Conservation (phyloP, 1,140 invertebrate genomes). For the Diabrotica virgifera region DNA sequence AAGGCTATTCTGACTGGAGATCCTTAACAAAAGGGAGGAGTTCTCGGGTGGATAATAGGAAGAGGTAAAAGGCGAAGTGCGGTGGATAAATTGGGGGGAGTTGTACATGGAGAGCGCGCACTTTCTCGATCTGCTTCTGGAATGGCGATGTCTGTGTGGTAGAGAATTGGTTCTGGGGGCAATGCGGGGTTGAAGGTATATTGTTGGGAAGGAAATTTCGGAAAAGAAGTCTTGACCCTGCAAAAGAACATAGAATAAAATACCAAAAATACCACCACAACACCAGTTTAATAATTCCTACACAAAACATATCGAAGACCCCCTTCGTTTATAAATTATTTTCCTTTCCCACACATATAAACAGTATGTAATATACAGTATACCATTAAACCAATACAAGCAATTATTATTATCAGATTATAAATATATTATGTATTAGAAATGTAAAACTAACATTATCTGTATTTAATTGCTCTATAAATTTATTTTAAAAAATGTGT, state of each 20-base stretch:
- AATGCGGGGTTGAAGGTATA: constrained; percentile 41
- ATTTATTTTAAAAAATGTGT: too few species aligned
- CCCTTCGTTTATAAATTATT: too few species aligned
- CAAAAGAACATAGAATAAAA: constrained; percentile 19
- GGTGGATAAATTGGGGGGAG: constrained; percentile 38
- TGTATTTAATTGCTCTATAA: too few species aligned
- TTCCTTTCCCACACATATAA: too few species aligned
- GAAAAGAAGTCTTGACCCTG: constrained; percentile 61
- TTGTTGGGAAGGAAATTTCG: constrained; percentile 61
- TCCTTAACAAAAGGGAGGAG: constrained; percentile 17
- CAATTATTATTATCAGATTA: too few species aligned
- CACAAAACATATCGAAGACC: too few species aligned
- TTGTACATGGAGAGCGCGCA: constrained; percentile 44
- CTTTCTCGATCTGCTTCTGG: constrained; percentile 48
- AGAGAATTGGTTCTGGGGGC: constrained; percentile 42
- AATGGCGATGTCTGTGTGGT: constrained; percentile 47
- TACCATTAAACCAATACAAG: too few species aligned
- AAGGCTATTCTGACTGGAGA: constrained; percentile 38
- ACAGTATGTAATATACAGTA: too few species aligned
- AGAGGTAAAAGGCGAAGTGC: constrained; percentile 24
- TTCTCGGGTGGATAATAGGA: constrained; percentile 12
- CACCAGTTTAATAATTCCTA: constrained; percentile 18
- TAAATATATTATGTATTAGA: too few species aligned
- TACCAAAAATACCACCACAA: constrained; percentile 20
- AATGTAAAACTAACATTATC: too few species aligned